Percentiles rank a stretch among this genome's conserved stretches.
Evolutionary conservation across 2,797 vertebrate species (phyloP).

Genomic region (Hippocampus kuda): DNA sequence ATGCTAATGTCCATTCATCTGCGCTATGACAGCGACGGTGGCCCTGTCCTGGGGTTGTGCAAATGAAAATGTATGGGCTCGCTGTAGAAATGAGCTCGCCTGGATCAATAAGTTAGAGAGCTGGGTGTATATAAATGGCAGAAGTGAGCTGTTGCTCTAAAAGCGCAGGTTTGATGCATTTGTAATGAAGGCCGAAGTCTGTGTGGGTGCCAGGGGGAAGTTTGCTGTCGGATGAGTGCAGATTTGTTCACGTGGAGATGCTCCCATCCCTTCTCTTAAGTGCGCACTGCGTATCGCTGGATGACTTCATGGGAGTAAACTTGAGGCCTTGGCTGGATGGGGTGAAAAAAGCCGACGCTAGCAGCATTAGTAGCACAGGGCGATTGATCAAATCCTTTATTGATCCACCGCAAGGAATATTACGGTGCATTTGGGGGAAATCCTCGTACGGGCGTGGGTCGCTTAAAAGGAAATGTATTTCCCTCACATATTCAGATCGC

Average conservation of each 20-base stretch:
- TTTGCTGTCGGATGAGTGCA: conserved; percentile 22
- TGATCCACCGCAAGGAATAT: conserved; percentile 55
- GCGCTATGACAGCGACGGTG: conserved; percentile 47
- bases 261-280: not conserved
- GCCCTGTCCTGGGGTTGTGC: conserved; percentile 25
- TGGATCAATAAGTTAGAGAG: conserved; percentile 50
- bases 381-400: conserved; percentile 58
- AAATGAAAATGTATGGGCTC: conserved; percentile 63
- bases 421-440: conserved; percentile 39
- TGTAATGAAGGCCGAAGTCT: conserved; percentile 43
- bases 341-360: conserved; percentile 23
- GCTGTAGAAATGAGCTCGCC: conserved; percentile 54
- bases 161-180: conserved; percentile 36
- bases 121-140: conserved; percentile 38
- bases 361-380: conserved; percentile 37
- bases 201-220: conserved; percentile 25
- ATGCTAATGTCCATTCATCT: conserved; percentile 51
- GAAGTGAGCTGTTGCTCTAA: conserved; percentile 25
- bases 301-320: conserved; percentile 18
- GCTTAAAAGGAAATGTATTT: conserved; percentile 4
- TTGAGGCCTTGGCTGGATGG: conserved; percentile 16
- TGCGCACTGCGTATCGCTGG: not conserved
- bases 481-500: not conserved
- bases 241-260: conserved; percentile 21
- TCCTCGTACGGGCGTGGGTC: conserved; percentile 33